A percentile compares a stretch with the other conserved stretches of the same genome.
Conservation (phyloP, 2,797 vertebrate genomes). For the Lycodopsis pacificus region DNA sequence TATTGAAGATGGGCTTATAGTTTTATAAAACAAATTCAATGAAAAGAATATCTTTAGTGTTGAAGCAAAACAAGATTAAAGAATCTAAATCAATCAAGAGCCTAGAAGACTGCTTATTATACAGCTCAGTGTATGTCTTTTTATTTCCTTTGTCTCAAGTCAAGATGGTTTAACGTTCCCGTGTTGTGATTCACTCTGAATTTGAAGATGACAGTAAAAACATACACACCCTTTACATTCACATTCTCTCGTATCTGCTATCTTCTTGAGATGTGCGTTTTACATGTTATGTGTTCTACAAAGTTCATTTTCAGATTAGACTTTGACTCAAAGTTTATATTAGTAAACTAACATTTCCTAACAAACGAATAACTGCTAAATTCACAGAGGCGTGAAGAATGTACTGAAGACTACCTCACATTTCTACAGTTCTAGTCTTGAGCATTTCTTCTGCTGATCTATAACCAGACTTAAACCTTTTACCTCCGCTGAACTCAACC, state of each 20-base stretch:
- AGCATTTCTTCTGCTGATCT: constrained; percentile 31
- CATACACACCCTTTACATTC: not conserved
- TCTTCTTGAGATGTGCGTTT: constrained; percentile 6
- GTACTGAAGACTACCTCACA: not conserved
- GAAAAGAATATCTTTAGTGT: not conserved
- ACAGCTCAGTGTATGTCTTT: not conserved
- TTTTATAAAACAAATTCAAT: constrained; percentile 8
- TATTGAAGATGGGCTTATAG: not conserved
- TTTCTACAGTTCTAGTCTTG: not conserved
- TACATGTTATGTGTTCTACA: not conserved
- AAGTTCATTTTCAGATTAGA: constrained; percentile 2
- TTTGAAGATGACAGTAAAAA: constrained; percentile 5
- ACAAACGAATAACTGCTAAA: constrained; percentile 4
- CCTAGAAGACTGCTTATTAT: constrained; percentile 10
- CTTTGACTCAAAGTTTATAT: constrained; percentile 12
- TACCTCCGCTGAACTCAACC: constrained; percentile 46
- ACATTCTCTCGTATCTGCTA: not conserved
- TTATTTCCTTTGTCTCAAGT: not conserved
- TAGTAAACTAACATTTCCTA: not conserved
- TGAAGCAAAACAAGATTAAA: constrained; percentile 1
- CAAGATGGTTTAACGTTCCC: not conserved
- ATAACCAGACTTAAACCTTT: constrained; percentile 31
- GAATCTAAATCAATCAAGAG: not conserved
- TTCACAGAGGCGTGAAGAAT: constrained; percentile 19
- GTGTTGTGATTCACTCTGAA: constrained; percentile 13